A percentile compares a stretch with the other conserved stretches of the same genome.
Evolutionary conservation across 2,797 vertebrate species (phyloP).

Genomic region (Xyrichtys novacula): DNA sequence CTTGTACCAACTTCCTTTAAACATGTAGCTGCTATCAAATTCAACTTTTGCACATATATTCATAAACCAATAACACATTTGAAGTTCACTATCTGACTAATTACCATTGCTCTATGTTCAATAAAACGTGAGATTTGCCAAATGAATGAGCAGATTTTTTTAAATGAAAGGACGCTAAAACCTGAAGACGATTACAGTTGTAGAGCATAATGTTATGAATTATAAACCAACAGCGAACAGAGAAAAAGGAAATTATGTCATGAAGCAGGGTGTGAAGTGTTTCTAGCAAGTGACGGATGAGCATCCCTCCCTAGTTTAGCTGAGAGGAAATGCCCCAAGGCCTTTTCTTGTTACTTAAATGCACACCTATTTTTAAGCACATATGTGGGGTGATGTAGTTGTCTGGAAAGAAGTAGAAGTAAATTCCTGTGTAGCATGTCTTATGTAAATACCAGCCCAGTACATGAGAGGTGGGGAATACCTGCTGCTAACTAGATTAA

Average conservation of each 20-base stretch:
- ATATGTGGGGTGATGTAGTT: neutral
- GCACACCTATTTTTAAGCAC: neutral
- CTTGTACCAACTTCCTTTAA: too few relatives aligned
- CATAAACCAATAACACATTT: too few relatives aligned
- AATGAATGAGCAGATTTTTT: too few relatives aligned
- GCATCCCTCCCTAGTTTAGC: neutral
- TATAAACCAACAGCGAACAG: too few relatives aligned
- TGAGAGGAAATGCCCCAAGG: constrained; percentile 37
- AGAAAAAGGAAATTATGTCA: constrained; percentile 25
- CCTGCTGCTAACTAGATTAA: constrained; percentile 1
- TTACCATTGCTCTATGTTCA: too few relatives aligned
- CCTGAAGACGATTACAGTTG: too few relatives aligned
- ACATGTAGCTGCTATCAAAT: too few relatives aligned
- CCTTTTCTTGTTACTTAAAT: constrained; percentile 38
- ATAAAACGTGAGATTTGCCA: too few relatives aligned
- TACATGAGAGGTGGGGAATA: constrained; percentile 1
- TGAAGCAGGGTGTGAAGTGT: constrained; percentile 17
- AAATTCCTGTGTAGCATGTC: neutral
- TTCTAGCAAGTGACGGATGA: neutral
- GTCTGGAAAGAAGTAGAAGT: neutral
- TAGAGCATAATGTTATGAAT: too few relatives aligned
- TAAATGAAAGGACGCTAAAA: too few relatives aligned
- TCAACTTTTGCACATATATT: too few relatives aligned
- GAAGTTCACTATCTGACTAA: too few relatives aligned
- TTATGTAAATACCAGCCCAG: neutral